Evolutionary conservation across 2,888 invertebrate genomes (phyloP), one percentile per base, ranked within the genome.

Genomic region (Myopa testacea): DNA sequence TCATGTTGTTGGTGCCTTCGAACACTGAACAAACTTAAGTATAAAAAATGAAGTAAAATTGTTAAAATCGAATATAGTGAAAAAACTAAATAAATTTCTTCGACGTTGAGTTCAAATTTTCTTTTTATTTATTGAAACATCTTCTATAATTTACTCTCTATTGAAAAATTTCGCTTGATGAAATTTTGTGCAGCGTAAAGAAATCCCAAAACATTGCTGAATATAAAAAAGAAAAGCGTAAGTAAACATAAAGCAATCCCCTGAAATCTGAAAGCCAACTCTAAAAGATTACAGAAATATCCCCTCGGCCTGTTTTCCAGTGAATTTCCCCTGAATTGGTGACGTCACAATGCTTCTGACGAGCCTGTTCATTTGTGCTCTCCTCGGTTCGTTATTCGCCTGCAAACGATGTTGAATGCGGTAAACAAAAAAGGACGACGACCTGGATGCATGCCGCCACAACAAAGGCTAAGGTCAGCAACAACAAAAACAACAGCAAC

Each of bases 401-500:
- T 65, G 77, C 34, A 77, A 26, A 37, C 50, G 62, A 55, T 69
- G 37, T 65, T 65, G 55, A 55, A 58, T 63, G 65, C 26, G 63
- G 73, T 62, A 58, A 14, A 58, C n/a, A 37, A 72, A 55, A 58
- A 60, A 77, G 77, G 70, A 71, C 75, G 79, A 81, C 80, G 76
- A 78, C 82, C 83, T 76, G 79, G 55, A 72, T 71, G 76, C 76
- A 77, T 67, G 77, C 85, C 84, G 86, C 85, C 84, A 81, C 80
- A 80, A 73, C 68, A 74, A 79, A 81, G 86, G 86, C 85, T 85
- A 85, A 85, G 85, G 85, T 85, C 85, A 85, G 81, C 50, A 63
- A 45, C 45, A 75, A 76, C 62, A 67, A 67, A 62, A 69, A 73
- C 58, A 45, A 73, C 62, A 58, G 34, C 19, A n/a, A 40, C 19